Conservation (phyloP, 1,140 invertebrate genomes). For the Conopomorpha cramerella region DNA sequence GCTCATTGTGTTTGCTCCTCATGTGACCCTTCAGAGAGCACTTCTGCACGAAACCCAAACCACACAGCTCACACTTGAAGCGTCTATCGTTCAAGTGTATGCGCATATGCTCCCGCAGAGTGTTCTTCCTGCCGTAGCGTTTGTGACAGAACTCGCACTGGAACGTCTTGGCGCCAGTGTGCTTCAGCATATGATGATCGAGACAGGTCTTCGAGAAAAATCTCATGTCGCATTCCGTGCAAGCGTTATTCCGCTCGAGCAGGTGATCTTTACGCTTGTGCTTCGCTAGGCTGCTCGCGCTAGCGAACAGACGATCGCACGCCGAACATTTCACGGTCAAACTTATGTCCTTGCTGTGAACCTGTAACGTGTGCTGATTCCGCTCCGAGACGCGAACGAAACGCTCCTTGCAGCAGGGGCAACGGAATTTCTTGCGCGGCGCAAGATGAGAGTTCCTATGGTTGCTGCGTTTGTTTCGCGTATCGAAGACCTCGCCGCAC, state of each 20-base stretch:
- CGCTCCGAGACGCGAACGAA: conserved; percentile 7
- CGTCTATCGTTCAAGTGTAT: conserved; percentile 65
- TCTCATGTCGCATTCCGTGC: conserved; percentile 13
- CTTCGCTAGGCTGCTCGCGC: conserved; percentile 3
- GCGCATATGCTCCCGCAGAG: conserved; percentile 75
- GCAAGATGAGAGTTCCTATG: conserved; percentile 7
- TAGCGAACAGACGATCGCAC: conserved; percentile 8
- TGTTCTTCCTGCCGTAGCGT: conserved; percentile 13
- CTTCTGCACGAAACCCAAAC: conserved; percentile 18
- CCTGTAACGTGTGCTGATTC: conserved; percentile 7
- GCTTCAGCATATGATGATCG: conserved; percentile 36
- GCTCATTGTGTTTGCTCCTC: too few species aligned
- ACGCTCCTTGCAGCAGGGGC: conserved; percentile 10
- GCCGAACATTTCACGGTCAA: conserved; percentile 12
- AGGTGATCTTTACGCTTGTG: conserved; percentile 10
- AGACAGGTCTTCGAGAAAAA: conserved; percentile 16
- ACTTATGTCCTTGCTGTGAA: conserved; percentile 8
- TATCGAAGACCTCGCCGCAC: conserved; percentile 9
- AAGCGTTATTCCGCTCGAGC: conserved; percentile 11
- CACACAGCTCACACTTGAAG: conserved; percentile 23
- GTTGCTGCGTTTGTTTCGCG: conserved; percentile 5
- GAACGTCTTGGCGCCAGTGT: conserved; percentile 48
- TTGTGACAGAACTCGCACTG: conserved; percentile 44
- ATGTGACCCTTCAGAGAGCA: background rate
- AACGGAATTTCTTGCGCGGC: conserved; percentile 5